phyloP scores from a whole-genome alignment of 2,888 invertebrate species.

The Acleris cristana region DNA sequence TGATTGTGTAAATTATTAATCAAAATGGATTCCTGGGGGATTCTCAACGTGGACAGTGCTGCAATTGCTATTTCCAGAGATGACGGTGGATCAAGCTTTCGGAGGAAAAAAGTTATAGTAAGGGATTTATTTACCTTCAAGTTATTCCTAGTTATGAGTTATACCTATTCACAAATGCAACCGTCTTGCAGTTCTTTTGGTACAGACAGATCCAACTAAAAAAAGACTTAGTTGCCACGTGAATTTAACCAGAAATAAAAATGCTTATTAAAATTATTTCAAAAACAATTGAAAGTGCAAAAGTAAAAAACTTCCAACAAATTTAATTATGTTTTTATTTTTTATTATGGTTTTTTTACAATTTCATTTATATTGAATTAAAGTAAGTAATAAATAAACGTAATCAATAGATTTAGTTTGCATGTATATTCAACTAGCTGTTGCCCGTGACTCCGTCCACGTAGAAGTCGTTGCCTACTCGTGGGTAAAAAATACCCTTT shows the following conservation, averaged over 20 bases:
- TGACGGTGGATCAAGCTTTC: slow-evolving; percentile 83
- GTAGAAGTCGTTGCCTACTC: too few relatives aligned
- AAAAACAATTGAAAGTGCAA: too few relatives aligned
- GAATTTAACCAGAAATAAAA: not conserved
- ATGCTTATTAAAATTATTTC: not conserved
- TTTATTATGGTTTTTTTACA: too few relatives aligned
- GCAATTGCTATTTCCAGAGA: slow-evolving; percentile 88
- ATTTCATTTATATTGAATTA: too few relatives aligned
- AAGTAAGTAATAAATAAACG: too few relatives aligned
- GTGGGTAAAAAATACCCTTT: too few relatives aligned
- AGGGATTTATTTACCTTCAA: slow-evolving; percentile 33
- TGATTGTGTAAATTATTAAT: slow-evolving; percentile 16
- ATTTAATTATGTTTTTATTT: too few relatives aligned
- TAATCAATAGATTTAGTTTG: too few relatives aligned
- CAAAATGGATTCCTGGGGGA: slow-evolving; percentile 89
- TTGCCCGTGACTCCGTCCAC: too few relatives aligned
- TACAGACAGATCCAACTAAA: not conserved
- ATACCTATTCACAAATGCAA: not conserved
- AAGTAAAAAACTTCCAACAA: too few relatives aligned
- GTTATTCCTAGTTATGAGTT: not conserved
- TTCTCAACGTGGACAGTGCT: slow-evolving; percentile 86
- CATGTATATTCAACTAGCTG: too few relatives aligned
- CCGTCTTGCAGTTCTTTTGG: slow-evolving; percentile 1
- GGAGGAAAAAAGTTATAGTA: slow-evolving; percentile 72
- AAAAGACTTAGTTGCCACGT: not conserved